Evolutionary conservation across 2,888 invertebrate species (phyloP).

Genomic region (Deilephila elpenor): DNA sequence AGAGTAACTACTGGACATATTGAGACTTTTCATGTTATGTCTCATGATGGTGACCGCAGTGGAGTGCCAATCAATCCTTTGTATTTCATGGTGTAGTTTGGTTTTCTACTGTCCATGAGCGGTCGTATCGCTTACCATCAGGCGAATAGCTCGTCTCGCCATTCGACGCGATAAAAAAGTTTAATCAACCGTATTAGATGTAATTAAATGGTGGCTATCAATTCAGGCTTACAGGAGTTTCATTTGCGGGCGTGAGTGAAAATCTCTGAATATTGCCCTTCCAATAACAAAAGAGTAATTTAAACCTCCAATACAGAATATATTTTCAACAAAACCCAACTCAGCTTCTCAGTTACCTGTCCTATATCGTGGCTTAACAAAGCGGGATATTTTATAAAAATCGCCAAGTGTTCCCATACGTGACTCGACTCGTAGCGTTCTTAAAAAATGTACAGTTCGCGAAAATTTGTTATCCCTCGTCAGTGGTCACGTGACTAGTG

Average conservation of each 20-base stretch:
- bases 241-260: background rate
- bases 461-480: constrained; percentile 24
- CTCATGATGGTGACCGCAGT: no score
- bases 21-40: no score
- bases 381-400: constrained; percentile 58
- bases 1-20: no score
- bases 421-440: constrained; percentile 47
- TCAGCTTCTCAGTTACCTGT: constrained; percentile 21
- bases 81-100: no score
- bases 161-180: no score
- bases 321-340: background rate
- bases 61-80: no score
- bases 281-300: background rate
- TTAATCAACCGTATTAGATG: no score
- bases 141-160: no score
- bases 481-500: constrained; percentile 6
- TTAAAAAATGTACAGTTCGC: constrained; percentile 5
- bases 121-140: no score
- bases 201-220: no score
- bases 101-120: no score
- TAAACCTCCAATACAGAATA: background rate
- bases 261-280: background rate
- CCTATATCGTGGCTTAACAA: constrained; percentile 27
- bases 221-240: no score
- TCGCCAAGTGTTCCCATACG: constrained; percentile 61